Base-by-base conservation (phyloP, 2,888 invertebrate genomes). In the Byasa hedistus region DNA sequence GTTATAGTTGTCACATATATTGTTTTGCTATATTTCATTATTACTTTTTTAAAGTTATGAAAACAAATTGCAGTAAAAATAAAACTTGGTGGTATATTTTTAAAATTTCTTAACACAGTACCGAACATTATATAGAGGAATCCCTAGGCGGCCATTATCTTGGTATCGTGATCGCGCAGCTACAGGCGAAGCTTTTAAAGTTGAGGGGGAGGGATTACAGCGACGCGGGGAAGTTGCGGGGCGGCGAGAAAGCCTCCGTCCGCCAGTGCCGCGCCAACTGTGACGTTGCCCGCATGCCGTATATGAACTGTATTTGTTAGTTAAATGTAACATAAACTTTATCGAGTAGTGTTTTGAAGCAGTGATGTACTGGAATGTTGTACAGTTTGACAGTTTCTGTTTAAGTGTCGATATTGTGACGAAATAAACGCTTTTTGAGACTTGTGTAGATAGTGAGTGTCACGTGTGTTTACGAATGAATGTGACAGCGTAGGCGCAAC, bases 391-490 rank as follows among this genome's bases (percentile, higher is more conserved):
- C n/a, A 54, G 39, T 23, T 27, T 60, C 61, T 23, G 32, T 8
- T 55, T 22, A 36, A 64, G 64, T 64, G 63, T 32, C 23, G 24
- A 24, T 57, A 64, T 39, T 24, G 67, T 64, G 51, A 64, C 64
- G 61, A 52, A 64, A 32, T 32, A 56, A 52, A 23, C 39, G 57
- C 76, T 72, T 67, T 64, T 61, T 52, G 51, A 23, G 51, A 67
- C 67, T 56, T 22, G 73, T 74, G 79, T 76, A 73, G 73, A 77
- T 83, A 83, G 87, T 87, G 87, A 78, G 74, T 89, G 89, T 89
- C 90, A 89, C 89, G 89, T 91, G 86, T 86, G 88, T 89, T 90
- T 88, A 89, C 89, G 84, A 85, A 86, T 89, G 83, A 86, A 87
- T 89, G 87, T 83, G 89, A 85, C 87, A 87, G 88, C 86, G 89